These are phyloP conservation scores for Bos indicus DNA, from an alignment of 2,113 vertebrate species.

Conservation along the genomic window DNA sequence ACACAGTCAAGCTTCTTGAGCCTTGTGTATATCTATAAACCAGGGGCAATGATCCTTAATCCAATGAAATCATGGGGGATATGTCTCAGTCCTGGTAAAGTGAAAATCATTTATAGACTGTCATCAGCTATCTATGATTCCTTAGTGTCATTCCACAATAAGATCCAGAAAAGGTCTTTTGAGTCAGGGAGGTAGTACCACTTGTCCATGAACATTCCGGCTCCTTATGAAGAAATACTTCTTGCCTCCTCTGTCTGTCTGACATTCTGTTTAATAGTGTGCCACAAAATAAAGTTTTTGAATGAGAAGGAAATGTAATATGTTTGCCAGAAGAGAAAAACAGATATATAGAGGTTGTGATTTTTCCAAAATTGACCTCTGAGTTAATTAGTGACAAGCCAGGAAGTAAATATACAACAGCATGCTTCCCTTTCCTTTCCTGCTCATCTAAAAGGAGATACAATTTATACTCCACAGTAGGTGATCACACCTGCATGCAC, in stretches of 20 bases:
- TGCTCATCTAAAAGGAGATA: neutral
- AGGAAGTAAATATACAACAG: constrained; percentile 8
- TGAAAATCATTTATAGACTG: neutral
- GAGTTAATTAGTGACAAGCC: neutral
- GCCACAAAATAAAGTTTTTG: neutral
- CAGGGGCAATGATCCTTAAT: neutral
- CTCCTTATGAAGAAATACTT: neutral
- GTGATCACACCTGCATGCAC: constrained; percentile 31
- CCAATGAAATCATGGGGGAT: neutral
- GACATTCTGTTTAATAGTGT: neutral
- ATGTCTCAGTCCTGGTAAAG: neutral
- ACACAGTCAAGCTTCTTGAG: neutral
- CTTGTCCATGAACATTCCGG: neutral
- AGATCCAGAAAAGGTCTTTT: neutral
- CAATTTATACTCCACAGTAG: neutral
- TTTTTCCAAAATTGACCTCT: neutral
- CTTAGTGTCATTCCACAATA: neutral
- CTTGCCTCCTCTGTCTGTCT: neutral
- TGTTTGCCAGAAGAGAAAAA: neutral
- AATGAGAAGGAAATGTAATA: neutral
- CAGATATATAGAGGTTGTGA: neutral
- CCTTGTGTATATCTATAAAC: neutral
- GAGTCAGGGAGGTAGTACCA: neutral
- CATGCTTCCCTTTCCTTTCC: neutral
- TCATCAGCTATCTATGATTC: neutral